Base-by-base conservation (phyloP, 2,888 invertebrate species). In the Dinocampus coccinellae region DNA sequence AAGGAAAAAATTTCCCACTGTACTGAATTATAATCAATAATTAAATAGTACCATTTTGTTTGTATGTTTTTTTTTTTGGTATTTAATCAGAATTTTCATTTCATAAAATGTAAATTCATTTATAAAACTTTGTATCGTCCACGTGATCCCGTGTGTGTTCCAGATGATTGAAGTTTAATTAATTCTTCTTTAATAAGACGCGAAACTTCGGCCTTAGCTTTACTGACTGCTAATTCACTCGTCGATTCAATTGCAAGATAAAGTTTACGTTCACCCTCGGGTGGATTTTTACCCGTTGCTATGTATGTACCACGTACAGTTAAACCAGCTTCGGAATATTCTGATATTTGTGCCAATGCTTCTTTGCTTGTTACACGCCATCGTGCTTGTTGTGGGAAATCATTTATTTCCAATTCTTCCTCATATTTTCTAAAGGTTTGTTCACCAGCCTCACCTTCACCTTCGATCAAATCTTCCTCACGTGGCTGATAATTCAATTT, bases 221-320 rank as follows among this genome's bases (percentile, higher is more conserved):
- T 97, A 67, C 96, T 95, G 11, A 98, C 96, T 0, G 98, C 97
- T 76, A 98, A 90, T 86, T 99, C 99, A 82, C 96, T 97, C 2
- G 98, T 97, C 81, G 98, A 98, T 87, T 99, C 99, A 80, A 99
- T 98, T n/a, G 98, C 98, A 77, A 99, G 90, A 88, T 98, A 99
- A 0, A 99, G 90, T 85, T 98, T 99, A 22, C 98, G 90, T 82
- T 99, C 99, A 29, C 97, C 97, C 78, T 97, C 97, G 0, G 97
- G 96, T 0, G 96, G 94, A 13, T 91, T 90, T 87, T 97, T 97
- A 72, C 97, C 97, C 1, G 95, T 92, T 0, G 94, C 94, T 10
- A 97, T 97, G 84, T 96, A 97, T 0, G 98, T 98, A n/a, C 99
- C 99, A 55, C 99, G 92, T 0, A 99, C 99, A 0, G 99, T 98